Conservation (phyloP, 2,888 invertebrate genomes). For the Erebia palarica region DNA sequence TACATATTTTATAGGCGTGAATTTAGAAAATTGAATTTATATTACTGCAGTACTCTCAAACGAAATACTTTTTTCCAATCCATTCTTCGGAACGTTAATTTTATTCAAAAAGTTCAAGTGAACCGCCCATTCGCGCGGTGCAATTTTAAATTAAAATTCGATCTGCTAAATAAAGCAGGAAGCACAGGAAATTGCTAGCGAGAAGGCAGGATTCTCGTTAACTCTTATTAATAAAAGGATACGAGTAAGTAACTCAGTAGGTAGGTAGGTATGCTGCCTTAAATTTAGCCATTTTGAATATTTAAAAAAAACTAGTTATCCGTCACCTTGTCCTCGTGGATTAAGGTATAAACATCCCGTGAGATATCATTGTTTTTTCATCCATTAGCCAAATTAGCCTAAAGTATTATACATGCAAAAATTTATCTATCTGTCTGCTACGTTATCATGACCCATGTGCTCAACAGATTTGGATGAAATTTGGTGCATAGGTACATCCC, state of each 20-base stretch:
- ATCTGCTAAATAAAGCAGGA: conserved; percentile 51
- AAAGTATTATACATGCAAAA: too few relatives aligned
- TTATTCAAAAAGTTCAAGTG: conserved; percentile 40
- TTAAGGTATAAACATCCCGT: too few relatives aligned
- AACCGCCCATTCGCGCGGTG: conserved; percentile 37
- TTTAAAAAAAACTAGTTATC: conserved; percentile 56
- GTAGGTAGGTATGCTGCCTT: conserved; percentile 62
- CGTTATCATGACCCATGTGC: too few relatives aligned
- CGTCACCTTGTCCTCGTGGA: too few relatives aligned
- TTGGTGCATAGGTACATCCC: too few relatives aligned
- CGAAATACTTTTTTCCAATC: conserved; percentile 38
- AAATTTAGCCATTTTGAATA: conserved; percentile 58
- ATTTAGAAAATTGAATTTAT: conserved; percentile 14
- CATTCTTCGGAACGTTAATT: conserved; percentile 39
- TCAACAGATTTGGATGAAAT: too few relatives aligned
- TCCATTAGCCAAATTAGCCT: too few relatives aligned
- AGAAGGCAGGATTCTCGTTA: conserved; percentile 56
- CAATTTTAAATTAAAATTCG: conserved; percentile 45
- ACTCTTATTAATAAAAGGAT: conserved; percentile 75
- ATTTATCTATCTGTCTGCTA: too few relatives aligned
- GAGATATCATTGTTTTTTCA: too few relatives aligned
- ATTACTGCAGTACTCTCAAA: conserved; percentile 27
- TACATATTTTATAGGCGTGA: neutral
- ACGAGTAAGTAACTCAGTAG: conserved; percentile 64
- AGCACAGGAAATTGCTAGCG: conserved; percentile 48